Conservation (phyloP, 1,140 invertebrate genomes). For the Pseudomyrmex sp. region DNA sequence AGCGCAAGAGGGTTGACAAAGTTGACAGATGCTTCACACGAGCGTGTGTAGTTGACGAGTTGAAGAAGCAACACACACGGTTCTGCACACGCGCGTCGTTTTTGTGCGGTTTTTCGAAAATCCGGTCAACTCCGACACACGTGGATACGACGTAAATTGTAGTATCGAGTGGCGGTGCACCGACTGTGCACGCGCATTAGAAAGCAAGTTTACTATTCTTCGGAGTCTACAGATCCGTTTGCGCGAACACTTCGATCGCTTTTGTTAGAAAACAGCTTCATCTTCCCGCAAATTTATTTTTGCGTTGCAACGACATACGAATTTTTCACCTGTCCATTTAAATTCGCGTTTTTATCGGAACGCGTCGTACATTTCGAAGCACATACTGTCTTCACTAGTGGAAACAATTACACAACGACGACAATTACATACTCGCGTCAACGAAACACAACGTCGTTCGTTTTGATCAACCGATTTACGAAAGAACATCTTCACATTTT, state of each 20-base stretch:
- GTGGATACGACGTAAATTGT: conserved; percentile 23
- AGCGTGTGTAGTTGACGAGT: too few species aligned
- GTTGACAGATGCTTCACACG: not conserved
- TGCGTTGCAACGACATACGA: too few species aligned
- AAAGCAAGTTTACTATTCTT: conserved; percentile 28
- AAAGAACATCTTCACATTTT: too few species aligned
- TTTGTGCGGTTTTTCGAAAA: not conserved
- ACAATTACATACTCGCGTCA: too few species aligned
- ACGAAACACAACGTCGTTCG: too few species aligned
- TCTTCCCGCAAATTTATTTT: not conserved
- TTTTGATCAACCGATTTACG: too few species aligned
- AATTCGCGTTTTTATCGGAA: too few species aligned
- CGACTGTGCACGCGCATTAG: not conserved
- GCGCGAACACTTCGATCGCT: conserved; percentile 2
- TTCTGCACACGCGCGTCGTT: too few species aligned
- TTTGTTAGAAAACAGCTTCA: not conserved
- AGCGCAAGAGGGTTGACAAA: not conserved
- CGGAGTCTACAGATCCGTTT: not conserved
- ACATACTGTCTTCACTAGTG: too few species aligned
- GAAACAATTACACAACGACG: too few species aligned
- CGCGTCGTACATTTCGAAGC: too few species aligned
- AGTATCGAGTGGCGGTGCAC: not conserved
- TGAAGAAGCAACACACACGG: not conserved
- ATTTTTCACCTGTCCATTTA: too few species aligned
- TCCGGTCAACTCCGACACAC: not conserved